Evolutionary conservation across 2,113 vertebrate genomes (phyloP).

Genomic region (Ceratotherium simum): DNA sequence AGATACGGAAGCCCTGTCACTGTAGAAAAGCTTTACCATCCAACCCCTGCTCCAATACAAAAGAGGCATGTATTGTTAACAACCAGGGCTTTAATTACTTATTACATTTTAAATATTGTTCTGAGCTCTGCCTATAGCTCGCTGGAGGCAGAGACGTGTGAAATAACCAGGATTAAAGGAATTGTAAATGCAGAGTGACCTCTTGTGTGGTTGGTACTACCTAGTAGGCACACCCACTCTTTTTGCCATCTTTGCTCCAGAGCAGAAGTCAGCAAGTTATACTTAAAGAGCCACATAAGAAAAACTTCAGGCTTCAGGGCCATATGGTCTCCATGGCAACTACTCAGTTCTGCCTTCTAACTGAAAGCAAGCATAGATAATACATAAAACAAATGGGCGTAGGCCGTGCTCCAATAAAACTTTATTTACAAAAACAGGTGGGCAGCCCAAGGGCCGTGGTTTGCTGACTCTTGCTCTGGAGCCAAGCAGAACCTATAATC

Average conservation of each 20-base stretch:
- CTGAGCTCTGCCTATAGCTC: not conserved
- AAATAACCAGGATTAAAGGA: not conserved
- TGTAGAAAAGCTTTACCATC: not conserved
- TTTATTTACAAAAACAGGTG: slow-evolving; percentile 57
- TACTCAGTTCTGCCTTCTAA: not conserved
- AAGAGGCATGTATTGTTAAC: not conserved
- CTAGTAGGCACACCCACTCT: not conserved
- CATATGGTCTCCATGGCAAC: not conserved
- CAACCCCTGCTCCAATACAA: not conserved
- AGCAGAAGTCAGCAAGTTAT: not conserved
- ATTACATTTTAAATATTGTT: not conserved
- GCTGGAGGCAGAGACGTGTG: not conserved
- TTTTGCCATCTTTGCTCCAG: not conserved
- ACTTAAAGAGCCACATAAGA: not conserved
- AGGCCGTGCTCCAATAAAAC: not conserved
- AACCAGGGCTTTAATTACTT: not conserved
- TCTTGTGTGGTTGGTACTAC: not conserved
- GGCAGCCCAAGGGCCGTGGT: not conserved
- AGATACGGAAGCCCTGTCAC: not conserved
- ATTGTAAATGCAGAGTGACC: not conserved
- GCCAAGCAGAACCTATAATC: not conserved
- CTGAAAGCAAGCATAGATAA: not conserved
- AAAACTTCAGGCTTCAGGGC: not conserved
- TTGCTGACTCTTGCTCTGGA: not conserved
- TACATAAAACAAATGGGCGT: not conserved